Conservation (phyloP, 2,888 invertebrate species). For the Mesorhabditis sp. region DNA sequence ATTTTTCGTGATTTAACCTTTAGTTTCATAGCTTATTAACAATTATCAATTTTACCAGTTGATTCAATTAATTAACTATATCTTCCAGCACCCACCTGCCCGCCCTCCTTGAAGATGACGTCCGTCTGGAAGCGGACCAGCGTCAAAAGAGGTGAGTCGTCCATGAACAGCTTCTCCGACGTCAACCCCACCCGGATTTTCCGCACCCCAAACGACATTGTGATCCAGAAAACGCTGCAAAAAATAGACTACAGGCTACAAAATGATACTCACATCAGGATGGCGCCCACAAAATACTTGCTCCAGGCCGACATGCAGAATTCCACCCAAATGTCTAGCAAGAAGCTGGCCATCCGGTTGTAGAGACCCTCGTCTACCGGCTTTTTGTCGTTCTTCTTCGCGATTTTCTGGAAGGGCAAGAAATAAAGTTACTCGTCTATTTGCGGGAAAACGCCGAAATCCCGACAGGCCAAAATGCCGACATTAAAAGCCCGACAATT, state of each 20-base stretch:
- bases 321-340: constrained; percentile 49
- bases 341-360: constrained; percentile 12
- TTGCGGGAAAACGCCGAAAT: too few relatives aligned
- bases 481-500: too few relatives aligned
- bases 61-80: background rate
- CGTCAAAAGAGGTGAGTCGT: constrained; percentile 55
- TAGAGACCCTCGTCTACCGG: background rate
- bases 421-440: too few relatives aligned
- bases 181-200: constrained; percentile 53
- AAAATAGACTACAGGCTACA: background rate
- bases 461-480: too few relatives aligned
- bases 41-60: background rate
- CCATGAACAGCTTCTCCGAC: constrained; percentile 56
- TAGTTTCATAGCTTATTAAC: background rate
- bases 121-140: constrained; percentile 56
- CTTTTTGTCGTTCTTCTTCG: background rate
- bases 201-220: constrained; percentile 49
- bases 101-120: constrained; percentile 56
- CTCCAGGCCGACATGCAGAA: constrained; percentile 48
- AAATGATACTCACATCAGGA: constrained; percentile 1
- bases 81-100: constrained; percentile 33
- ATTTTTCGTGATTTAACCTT: background rate
- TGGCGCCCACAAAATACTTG: constrained; percentile 31
- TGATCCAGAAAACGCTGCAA: constrained; percentile 41
- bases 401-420: background rate